Evolutionary conservation across 2,888 invertebrate species (phyloP), one percentile per base, ranked within the genome.

Genomic region (Diaprepes abbreviatus): DNA sequence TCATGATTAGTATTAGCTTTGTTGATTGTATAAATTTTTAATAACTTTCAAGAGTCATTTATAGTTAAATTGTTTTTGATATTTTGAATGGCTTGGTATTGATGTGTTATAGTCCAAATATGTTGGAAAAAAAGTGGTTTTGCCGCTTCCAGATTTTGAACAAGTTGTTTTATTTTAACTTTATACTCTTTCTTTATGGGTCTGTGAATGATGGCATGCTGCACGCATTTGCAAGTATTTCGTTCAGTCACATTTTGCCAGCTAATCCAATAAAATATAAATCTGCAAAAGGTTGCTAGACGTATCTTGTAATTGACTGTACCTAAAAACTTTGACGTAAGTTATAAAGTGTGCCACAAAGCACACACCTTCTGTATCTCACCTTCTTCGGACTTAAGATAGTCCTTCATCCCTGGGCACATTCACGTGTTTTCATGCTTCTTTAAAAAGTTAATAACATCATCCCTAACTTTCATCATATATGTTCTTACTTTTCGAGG

Each of bases 271-370:
- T 17, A 48, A 14, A 17, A 17, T 17, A 9, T 48, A 12, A 17
- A 48, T 10, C n/a, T 48, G 48, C 48, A 48, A 17, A 48, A 48
- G 7, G 48, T 21, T 12, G 48, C 3, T n/a, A 48, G 2, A 17
- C 48, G 16, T 3, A 48, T n/a, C 17, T 48, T 48, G 12, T 48
- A 48, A 17, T 3, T 48, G 9, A 36, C 9, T 3, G 36, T 7
- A 2, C 2, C 12, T 6, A 36, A 12, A 36, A 36, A 12, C 2
- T 12, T 36, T 36, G 9, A 12, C 12, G 36, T 12, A 36, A 36
- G 12, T 36, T 36, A 12, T 9, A 12, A n/a, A 36, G 9, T 12
- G 3, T 36, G 9, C 12, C 36, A 36, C 6, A 7, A 12, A 36
- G 6, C 14, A 36, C 6, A 36, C 36, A 12, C 12, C 12, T 36